Conservation (phyloP, 2,797 vertebrate genomes). For the Chelidonichthys spinosus region DNA sequence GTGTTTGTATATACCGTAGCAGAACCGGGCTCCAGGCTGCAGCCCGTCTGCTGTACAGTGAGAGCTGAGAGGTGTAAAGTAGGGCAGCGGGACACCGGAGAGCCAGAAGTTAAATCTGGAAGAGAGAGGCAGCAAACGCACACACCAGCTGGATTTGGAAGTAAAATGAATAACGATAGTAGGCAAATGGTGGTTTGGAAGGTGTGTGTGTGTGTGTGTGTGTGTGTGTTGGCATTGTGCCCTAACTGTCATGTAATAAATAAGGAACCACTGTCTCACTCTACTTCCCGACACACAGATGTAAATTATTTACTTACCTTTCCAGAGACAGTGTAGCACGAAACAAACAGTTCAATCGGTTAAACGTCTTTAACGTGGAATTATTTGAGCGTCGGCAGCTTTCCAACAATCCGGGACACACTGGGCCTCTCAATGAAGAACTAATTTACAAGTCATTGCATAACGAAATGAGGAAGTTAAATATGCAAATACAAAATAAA, state of each 20-base stretch:
- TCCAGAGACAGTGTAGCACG: conserved; percentile 3
- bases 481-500: conserved; percentile 12
- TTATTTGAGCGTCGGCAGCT: neutral
- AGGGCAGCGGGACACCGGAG: conserved; percentile 68
- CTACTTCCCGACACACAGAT: conserved; percentile 55
- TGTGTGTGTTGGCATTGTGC: conserved; percentile 21
- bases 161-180: conserved; percentile 24
- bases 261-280: conserved; percentile 52
- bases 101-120: conserved; percentile 64
- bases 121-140: conserved; percentile 47
- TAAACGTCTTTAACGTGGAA: neutral
- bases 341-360: neutral
- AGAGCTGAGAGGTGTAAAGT: conserved; percentile 53
- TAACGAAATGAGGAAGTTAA: conserved; percentile 24
- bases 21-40: neutral
- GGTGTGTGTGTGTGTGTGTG: conserved; percentile 11
- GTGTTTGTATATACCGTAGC: no score
- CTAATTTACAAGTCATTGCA: neutral
- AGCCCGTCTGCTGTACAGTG: conserved; percentile 9
- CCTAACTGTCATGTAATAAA: conserved; percentile 65
- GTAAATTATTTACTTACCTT: neutral
- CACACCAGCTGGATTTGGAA: conserved; percentile 8
- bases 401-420: conserved; percentile 1
- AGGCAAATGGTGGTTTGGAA: conserved; percentile 35
- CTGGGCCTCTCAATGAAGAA: conserved; percentile 10